Base-by-base conservation (phyloP, 2,888 invertebrate genomes). In the Gastrophysa polygoni region DNA sequence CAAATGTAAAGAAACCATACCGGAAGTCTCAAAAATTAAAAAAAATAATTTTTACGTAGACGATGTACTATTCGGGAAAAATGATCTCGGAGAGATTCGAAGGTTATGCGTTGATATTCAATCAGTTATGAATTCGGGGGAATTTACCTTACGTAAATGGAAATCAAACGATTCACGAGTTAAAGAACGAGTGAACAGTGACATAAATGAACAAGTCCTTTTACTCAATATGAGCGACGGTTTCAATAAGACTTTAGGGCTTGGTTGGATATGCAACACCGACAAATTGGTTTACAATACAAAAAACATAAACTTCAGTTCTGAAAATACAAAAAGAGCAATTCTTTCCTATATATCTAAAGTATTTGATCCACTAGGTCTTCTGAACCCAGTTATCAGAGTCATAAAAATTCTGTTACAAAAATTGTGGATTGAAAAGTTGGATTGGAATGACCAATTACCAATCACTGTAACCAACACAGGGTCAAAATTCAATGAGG, bases 11-110 rank as follows among this genome's bases (percentile, higher is more conserved):
- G 17, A 59, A 18, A 28, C 17, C 2, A 21, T 14, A 16, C 44
- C 52, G 6, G 34, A 38, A 44, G 18, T 54, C 43, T 20, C 43
- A n/a, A 21, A 34, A 5, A 54, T 59, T 34, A 59, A 54, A 18
- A 24, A 29, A n/a, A 14, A 55, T 10, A 65, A 68, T 48, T 68
- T 71, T 51, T 71, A 68, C 50, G 69, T 70, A 6, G 69, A 70
- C 55, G 68, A 69, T 64, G 10, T 68, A 2, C 16, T 67, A 21
- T 67, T 68, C 10, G 68, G 68, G 18, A 29, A n/a, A 28, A 18
- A 60, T 0, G 14, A 21, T 16, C 14, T 48, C 24, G 57, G 47
- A 24, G 29, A 60, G 14, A 29, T 61, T 10, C 49, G 10, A 32
- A 16, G 32, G 16, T 46, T 50, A 16, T 10, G 29, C 16, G 51